These are phyloP conservation scores for Bombus difficillimus DNA, from an alignment of 1,140 invertebrate species.

Conservation along the genomic window DNA sequence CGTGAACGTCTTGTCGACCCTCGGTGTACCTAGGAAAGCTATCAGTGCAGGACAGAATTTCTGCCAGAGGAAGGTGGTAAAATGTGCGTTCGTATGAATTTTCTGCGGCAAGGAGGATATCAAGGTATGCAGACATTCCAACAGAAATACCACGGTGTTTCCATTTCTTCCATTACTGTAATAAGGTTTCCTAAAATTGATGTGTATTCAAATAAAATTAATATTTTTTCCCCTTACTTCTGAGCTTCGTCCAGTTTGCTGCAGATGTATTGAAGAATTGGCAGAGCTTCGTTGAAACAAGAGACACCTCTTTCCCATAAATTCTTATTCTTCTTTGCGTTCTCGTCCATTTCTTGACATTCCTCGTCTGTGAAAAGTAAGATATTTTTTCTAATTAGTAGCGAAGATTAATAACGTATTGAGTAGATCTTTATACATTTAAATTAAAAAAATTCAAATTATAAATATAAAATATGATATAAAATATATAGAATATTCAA, in stretches of 20 bases:
- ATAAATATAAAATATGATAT: too few relatives aligned
- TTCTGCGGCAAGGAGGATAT: constrained; percentile 91
- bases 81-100: constrained; percentile 91
- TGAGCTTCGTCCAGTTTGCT: constrained; percentile 92
- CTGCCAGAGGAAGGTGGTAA: constrained; percentile 95
- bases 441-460: too few relatives aligned
- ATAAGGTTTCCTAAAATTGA: constrained; percentile 76
- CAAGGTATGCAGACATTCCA: constrained; percentile 93
- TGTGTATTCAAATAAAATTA: background rate
- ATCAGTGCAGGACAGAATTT: constrained; percentile 95
- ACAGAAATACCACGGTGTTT: constrained; percentile 88
- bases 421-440: too few relatives aligned
- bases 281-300: constrained; percentile 95
- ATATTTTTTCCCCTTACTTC: constrained; percentile 82
- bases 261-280: constrained; percentile 94
- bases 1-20: constrained; percentile 88
- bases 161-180: constrained; percentile 84
- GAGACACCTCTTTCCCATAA: constrained; percentile 88
- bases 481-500: background rate
- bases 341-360: constrained; percentile 88
- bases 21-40: constrained; percentile 91
- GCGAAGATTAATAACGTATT: too few relatives aligned
- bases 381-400: background rate
- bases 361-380: constrained; percentile 86
- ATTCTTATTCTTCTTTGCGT: constrained; percentile 84